phyloP scores from a whole-genome alignment of 2,888 invertebrate species.

The Stenodema calcarata region DNA sequence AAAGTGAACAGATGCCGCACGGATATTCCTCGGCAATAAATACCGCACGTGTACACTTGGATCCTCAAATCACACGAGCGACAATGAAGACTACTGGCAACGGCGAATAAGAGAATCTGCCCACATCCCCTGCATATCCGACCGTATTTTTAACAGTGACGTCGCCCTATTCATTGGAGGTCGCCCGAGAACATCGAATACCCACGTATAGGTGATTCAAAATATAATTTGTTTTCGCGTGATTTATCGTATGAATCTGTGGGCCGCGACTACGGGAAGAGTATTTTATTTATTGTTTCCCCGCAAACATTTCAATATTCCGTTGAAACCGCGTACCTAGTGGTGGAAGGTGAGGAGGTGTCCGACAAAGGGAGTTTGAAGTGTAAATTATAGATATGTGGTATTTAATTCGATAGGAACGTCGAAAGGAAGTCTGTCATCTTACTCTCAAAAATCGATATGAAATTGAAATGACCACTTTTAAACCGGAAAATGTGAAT shows the following conservation, averaged over 20 bases:
- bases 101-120: background rate
- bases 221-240: background rate
- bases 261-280: background rate
- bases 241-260: background rate
- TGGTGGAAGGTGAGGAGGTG: no score
- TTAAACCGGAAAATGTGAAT: no score
- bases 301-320: background rate
- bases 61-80: no score
- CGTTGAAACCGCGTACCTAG: no score
- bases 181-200: background rate
- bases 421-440: no score
- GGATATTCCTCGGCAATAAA: conserved; percentile 11
- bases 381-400: no score
- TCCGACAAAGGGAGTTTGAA: no score
- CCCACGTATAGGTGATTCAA: background rate
- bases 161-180: background rate
- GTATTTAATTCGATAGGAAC: no score
- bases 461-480: no score
- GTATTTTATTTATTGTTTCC: background rate
- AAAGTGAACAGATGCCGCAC: background rate
- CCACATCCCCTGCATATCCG: background rate
- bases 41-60: conserved; percentile 14
- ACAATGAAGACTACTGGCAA: background rate
- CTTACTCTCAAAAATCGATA: no score
- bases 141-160: background rate